These are phyloP conservation scores for Tragopan temminckii DNA, from an alignment of 2,797 vertebrate genomes.

Conservation along the genomic window DNA sequence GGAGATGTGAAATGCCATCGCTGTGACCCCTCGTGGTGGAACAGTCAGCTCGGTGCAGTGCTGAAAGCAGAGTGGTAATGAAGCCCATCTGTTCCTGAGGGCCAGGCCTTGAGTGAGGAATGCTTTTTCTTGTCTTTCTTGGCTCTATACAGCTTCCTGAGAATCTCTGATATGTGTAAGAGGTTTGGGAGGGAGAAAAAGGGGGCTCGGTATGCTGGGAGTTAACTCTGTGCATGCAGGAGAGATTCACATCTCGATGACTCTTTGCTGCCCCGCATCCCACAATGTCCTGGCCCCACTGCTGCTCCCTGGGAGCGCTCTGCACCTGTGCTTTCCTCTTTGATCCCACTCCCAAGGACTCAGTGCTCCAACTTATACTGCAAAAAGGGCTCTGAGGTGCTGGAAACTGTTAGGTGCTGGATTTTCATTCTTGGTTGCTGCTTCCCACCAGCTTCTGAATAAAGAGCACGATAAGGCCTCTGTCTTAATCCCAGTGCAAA, in stretches of 20 bases:
- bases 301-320: accelerated
- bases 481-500: constrained; percentile 29
- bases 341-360: not conserved
- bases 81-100: not conserved
- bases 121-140: constrained; percentile 13
- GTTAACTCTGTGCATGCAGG: constrained; percentile 24
- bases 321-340: not conserved
- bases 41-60: accelerated
- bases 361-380: not conserved
- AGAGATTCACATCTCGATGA: accelerated
- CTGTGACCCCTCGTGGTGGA: accelerated
- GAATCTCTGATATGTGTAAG: not conserved
- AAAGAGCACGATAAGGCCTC: not conserved
- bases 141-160: constrained; percentile 16
- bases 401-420: not conserved
- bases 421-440: not conserved
- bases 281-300: not conserved
- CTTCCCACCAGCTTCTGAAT: not conserved
- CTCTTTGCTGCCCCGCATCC: accelerated
- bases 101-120: constrained; percentile 10
- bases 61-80: constrained; percentile 8
- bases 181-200: not conserved
- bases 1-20: not conserved
- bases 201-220: accelerated
- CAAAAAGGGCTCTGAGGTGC: not conserved